Percentiles rank a stretch among this genome's conserved stretches.
These are phyloP conservation scores for Cataglyphis hispanica DNA, from an alignment of 1,140 invertebrate genomes.

Conservation along the genomic window DNA sequence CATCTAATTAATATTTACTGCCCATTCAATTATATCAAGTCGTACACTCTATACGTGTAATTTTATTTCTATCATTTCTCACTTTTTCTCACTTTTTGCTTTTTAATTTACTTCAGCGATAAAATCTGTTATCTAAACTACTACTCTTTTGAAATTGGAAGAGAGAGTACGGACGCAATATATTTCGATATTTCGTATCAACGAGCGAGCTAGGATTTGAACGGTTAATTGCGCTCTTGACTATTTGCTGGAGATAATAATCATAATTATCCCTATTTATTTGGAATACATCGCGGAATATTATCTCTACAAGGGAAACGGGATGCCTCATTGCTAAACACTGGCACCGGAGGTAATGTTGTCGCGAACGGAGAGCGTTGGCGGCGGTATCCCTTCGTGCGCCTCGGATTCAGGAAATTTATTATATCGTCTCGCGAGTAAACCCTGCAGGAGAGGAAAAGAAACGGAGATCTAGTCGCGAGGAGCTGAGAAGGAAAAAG, in stretches of 20 bases:
- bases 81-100: background rate
- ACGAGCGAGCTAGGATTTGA: background rate
- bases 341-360: background rate
- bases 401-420: constrained; percentile 71
- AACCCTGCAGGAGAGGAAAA: background rate
- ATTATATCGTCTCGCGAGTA: constrained; percentile 68
- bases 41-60: background rate
- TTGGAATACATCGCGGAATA: background rate
- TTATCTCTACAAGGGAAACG: constrained; percentile 4
- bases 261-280: constrained; percentile 35
- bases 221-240: background rate
- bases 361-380: background rate
- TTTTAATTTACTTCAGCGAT: background rate
- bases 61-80: constrained; percentile 10
- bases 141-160: background rate
- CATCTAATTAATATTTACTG: background rate
- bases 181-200: background rate
- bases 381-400: background rate
- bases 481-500: background rate
- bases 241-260: background rate
- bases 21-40: background rate
- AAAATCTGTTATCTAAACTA: background rate
- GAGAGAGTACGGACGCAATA: too few species aligned
- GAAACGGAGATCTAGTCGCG: constrained; percentile 16
- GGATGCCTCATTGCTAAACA: constrained; percentile 42